Evolutionary conservation across 2,797 vertebrate genomes (phyloP), one percentile per base, ranked within the genome.

Genomic region (Pachyuromys duprasi): DNA sequence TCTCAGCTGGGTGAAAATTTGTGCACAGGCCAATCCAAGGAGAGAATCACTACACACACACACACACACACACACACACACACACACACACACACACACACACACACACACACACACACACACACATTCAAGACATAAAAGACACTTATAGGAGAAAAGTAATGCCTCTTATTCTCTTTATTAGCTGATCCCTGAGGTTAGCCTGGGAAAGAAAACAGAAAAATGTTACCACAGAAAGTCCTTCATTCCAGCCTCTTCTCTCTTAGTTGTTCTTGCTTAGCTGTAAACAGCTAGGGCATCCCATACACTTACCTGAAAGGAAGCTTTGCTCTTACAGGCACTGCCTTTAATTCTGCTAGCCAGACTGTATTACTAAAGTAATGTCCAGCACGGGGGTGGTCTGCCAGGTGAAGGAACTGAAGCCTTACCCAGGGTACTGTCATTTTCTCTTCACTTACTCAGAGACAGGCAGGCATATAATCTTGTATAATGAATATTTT

Each of bases 51-150:
- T 53, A 33, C 9, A n/a, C 49, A 7, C 22, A 5, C 72, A 75
- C 39, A 22, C n/a, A 55, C 4, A 57, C 49, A 15, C 24, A 5
- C 74, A 75, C 42, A 24, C 39, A 13, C 13, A 24, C 0, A 11
- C 13, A 28, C 28, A 53, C 74, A 22, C 22, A 74, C 11, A 2
- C 15, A 55, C 31, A 20, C 49, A 53, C 28, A 8, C 28, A 33
- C 45, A 53, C 45, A 33, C 60, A 42, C 36, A 31, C 22, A 26
- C 26, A 49, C 74, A 76, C 26, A 8, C 14, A 31, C 42, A 22
- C 49, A 26, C n/a, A 33, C 79, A 57, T 31, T 78, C 80, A 83
- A 81, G 67, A 91, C 49, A 13, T 81, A 36, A 90, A 96, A 96
- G 60, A 88, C 11, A 84, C 6, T 79, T 9, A 65, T 36, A 57